These are phyloP conservation scores for Agriopis marginaria DNA, from an alignment of 2,888 invertebrate genomes.

Conservation along the genomic window DNA sequence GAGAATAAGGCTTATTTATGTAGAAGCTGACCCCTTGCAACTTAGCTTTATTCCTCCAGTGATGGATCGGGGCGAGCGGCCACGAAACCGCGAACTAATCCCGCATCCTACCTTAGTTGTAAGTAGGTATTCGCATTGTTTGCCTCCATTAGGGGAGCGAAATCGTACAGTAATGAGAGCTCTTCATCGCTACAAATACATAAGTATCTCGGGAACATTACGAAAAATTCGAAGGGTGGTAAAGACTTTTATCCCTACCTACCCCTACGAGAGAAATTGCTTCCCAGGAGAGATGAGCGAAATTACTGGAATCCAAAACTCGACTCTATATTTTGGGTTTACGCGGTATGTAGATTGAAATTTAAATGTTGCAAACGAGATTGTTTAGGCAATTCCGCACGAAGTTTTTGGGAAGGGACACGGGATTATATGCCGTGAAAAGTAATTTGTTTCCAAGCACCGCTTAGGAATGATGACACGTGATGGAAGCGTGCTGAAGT, in stretches of 20 bases:
- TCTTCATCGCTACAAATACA: constrained; percentile 57
- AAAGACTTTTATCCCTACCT: constrained; percentile 52
- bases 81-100: constrained; percentile 45
- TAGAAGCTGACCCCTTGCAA: constrained; percentile 12
- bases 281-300: constrained; percentile 43
- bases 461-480: constrained; percentile 37
- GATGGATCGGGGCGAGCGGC: constrained; percentile 43
- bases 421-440: constrained; percentile 28
- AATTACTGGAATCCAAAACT: constrained; percentile 40
- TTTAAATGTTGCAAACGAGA: constrained; percentile 41
- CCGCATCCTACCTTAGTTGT: constrained; percentile 40
- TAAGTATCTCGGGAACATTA: constrained; percentile 52
- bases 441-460: constrained; percentile 30
- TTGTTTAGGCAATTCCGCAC: constrained; percentile 30
- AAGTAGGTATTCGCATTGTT: constrained; percentile 61
- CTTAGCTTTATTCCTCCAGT: constrained; percentile 21
- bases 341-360: constrained; percentile 40
- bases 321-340: constrained; percentile 44
- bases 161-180: constrained; percentile 73
- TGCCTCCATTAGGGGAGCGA: constrained; percentile 66
- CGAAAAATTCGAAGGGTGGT: constrained; percentile 68
- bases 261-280: constrained; percentile 41
- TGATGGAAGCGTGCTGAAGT: constrained; percentile 16
- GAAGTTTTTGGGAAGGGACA: constrained; percentile 35
- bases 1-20: neutral